A percentile compares a stretch with the other conserved stretches of the same genome.
phyloP scores from a whole-genome alignment of 1,140 invertebrate species.

The Drosophila leontia region DNA sequence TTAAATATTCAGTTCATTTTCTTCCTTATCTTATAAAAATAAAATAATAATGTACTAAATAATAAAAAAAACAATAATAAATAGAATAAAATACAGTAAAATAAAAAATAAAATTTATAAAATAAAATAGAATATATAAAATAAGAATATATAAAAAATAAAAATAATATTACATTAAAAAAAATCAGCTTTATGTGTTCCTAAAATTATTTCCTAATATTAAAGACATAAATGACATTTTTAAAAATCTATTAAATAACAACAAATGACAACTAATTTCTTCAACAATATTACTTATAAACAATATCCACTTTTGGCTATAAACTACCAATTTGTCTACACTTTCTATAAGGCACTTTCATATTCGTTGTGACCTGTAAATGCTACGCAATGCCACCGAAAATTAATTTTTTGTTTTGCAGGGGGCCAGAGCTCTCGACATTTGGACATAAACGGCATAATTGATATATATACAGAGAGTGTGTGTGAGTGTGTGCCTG shows the following conservation, averaged over 20 bases:
- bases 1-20: too few relatives aligned
- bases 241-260: not conserved
- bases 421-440: conserved; percentile 22
- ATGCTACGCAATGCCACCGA: conserved; percentile 17
- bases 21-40: too few relatives aligned
- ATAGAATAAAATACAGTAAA: too few relatives aligned
- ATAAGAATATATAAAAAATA: too few relatives aligned
- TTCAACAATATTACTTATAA: not conserved
- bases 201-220: too few relatives aligned
- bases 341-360: not conserved
- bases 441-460: conserved; percentile 72
- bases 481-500: not conserved
- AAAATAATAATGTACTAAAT: too few relatives aligned
- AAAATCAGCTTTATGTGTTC: too few relatives aligned
- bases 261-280: not conserved
- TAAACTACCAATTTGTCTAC: not conserved
- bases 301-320: not conserved
- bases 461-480: conserved; percentile 66
- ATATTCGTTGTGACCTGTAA: conserved; percentile 15
- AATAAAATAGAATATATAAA: too few relatives aligned
- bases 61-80: too few relatives aligned
- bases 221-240: not conserved
- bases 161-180: too few relatives aligned
- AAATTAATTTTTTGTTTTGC: conserved; percentile 69
- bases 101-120: too few relatives aligned